Conservation (phyloP, 2,797 vertebrate genomes). For the Nannoperca australis region DNA sequence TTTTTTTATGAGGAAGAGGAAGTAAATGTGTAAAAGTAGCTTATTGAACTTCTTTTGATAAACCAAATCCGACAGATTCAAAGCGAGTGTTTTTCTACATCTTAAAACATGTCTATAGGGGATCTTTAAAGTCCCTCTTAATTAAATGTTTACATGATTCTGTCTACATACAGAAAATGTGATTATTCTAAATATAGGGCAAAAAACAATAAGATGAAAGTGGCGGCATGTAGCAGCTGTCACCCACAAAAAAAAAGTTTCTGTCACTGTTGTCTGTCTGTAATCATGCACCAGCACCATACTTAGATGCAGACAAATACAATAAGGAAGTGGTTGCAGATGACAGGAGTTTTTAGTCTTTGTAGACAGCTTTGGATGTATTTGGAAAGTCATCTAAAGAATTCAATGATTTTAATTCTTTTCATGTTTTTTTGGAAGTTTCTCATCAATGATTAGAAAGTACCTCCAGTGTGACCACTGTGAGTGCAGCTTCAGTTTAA, state of each 20-base stretch:
- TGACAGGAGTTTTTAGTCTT: not conserved
- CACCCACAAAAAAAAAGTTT: not conserved
- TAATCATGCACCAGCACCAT: constrained; percentile 8
- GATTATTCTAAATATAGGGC: constrained; percentile 5
- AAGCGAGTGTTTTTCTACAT: not conserved
- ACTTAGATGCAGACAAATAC: not conserved
- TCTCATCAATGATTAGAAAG: not conserved
- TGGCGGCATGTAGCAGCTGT: constrained; percentile 3
- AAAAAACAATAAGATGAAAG: constrained; percentile 24
- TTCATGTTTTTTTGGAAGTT: not conserved
- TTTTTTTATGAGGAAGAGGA: not conserved
- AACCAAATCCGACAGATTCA: constrained; percentile 24
- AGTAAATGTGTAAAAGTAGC: not conserved
- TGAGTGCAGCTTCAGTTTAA: constrained; percentile 1
- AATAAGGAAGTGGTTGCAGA: constrained; percentile 6
- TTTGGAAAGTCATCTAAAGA: not conserved
- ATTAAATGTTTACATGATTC: constrained; percentile 35
- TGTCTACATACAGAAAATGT: constrained; percentile 27
- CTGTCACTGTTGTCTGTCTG: constrained; percentile 3
- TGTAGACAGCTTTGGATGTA: not conserved
- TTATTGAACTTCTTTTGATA: not conserved
- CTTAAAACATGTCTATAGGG: not conserved
- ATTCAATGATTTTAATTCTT: not conserved
- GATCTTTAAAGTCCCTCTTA: constrained; percentile 8
- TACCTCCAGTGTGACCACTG: not conserved